Base-by-base conservation (phyloP, 2,888 invertebrate species). In the Amblyteles armatorius region DNA sequence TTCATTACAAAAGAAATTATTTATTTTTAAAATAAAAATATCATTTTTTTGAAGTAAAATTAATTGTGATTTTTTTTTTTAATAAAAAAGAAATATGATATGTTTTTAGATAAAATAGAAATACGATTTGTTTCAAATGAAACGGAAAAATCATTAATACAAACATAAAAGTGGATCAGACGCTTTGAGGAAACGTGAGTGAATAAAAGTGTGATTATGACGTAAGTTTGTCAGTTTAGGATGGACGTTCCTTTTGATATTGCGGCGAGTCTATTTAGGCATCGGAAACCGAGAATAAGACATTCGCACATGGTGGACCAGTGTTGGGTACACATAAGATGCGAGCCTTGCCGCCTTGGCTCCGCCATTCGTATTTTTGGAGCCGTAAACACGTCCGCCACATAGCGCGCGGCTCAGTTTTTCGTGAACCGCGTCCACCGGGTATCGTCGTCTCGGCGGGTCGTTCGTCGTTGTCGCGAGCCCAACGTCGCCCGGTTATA, bases 311-410 rank as follows among this genome's bases (percentile, higher is more conserved):
- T 57, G 57, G 9, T 22, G 9, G 3, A 9, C 57, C 22, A 13
- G 57, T 26, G 57, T 19, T 50, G n/a, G 48, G 44, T 72, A 26
- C 48, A 26, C 19, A 22, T 63, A 19, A 52, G 52, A 71, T 44
- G 69, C 48, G 19, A 19, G 71, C 36, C 57, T 50, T 71, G n/a
- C 57, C 78, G 71, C 36, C 50, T 50, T 71, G 9, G 67, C 72
- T 63, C 68, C 63, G 52, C 81, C 26, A 74, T 79, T 78, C 79
- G 79, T 82, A 82, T 84, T 85, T 85, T 85, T 80, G 82, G 85
- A 82, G 85, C 82, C 79, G 85, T 82, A 82, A 85, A 85, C 85
- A 85, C 85, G 85, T 85, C 82, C 60, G 63, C 57, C 72, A 52
- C 63, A 80, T 67, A n/a, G 78, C 76, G 50, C 72, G 57, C 72